Percentiles rank a stretch among this genome's conserved stretches.
phyloP scores from a whole-genome alignment of 1,140 invertebrate species.

The Magallana angulata region DNA sequence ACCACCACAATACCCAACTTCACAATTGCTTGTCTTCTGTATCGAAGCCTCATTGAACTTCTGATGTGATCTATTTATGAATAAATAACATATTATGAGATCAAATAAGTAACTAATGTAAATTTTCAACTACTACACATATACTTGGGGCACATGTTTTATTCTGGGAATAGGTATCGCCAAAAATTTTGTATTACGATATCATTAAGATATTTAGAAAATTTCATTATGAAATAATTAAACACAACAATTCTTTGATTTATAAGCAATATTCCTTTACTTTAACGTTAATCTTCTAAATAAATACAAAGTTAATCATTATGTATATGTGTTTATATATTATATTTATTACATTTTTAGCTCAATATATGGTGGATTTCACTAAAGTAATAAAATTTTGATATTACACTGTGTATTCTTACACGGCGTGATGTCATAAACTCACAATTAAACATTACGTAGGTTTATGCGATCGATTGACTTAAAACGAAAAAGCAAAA shows the following conservation, averaged over 20 bases:
- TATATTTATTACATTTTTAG: neutral
- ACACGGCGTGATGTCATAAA: too few species aligned
- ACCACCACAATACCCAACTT: conserved; percentile 59
- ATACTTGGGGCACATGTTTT: too few species aligned
- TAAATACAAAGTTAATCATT: neutral
- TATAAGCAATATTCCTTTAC: neutral
- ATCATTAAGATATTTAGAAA: neutral
- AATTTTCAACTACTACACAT: neutral
- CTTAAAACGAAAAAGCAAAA: too few species aligned
- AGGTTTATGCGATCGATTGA: too few species aligned
- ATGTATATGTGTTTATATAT: neutral
- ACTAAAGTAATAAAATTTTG: too few species aligned
- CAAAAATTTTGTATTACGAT: too few species aligned
- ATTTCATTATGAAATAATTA: neutral
- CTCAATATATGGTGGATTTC: too few species aligned
- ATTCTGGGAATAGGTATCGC: too few species aligned
- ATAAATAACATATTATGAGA: neutral
- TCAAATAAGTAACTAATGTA: neutral
- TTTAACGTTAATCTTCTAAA: neutral
- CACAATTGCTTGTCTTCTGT: conserved; percentile 51
- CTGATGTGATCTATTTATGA: neutral
- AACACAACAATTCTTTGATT: neutral
- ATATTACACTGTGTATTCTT: too few species aligned
- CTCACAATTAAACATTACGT: too few species aligned
- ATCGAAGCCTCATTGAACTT: conserved; percentile 47